phyloP scores from a whole-genome alignment of 2,113 vertebrate species.

The Reinhardtius hippoglossoides region DNA sequence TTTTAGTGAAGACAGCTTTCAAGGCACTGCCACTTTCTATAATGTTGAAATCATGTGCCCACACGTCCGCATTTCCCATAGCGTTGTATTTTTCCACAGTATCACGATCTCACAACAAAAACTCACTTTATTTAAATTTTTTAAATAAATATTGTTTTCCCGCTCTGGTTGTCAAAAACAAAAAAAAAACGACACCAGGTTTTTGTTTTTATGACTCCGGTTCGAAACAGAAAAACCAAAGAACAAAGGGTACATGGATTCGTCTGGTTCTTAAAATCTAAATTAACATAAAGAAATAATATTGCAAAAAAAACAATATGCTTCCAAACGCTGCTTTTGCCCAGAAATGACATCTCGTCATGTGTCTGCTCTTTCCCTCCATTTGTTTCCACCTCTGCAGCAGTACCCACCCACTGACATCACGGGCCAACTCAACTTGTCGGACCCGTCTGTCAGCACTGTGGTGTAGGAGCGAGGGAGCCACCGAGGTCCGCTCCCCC shows the following conservation, averaged over 20 bases:
- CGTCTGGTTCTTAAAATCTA: not conserved
- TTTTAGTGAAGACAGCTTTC: too few relatives aligned
- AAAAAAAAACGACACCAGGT: too few relatives aligned
- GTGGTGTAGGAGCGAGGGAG: constrained; percentile 86
- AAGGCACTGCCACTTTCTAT: too few relatives aligned
- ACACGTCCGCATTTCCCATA: too few relatives aligned
- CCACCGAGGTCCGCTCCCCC: constrained; percentile 31
- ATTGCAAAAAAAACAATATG: not conserved
- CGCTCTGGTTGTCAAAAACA: too few relatives aligned
- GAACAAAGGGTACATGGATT: not conserved
- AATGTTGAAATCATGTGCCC: too few relatives aligned
- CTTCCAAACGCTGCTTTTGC: not conserved
- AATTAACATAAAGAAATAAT: not conserved
- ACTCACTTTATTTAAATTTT: too few relatives aligned
- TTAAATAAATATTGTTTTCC: too few relatives aligned
- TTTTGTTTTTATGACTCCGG: not conserved
- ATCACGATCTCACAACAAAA: too few relatives aligned
- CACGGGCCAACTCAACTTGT: constrained; percentile 98
- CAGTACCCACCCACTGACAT: constrained; percentile 98
- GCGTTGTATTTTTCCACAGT: too few relatives aligned
- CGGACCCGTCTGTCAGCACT: constrained; percentile 99
- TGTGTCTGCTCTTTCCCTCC: constrained; percentile 30
- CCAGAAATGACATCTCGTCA: constrained; percentile 40
- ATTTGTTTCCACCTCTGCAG: constrained; percentile 86
- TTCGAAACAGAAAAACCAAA: not conserved